phyloP scores from a whole-genome alignment of 92 coral and sea anemone genomes.

The Parazoanthus atlanticus region DNA sequence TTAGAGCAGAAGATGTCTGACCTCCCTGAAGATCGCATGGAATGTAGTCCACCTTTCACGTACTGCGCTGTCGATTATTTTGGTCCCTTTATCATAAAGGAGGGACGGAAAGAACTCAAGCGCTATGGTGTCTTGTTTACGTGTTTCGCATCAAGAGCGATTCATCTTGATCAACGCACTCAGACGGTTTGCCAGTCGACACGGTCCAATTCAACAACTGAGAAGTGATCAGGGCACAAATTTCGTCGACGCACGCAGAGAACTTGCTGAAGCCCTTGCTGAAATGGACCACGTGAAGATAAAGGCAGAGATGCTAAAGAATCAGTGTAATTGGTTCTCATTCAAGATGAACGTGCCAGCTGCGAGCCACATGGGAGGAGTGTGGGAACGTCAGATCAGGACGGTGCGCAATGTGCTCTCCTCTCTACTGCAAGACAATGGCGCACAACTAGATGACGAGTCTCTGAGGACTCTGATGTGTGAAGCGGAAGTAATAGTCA shows the following conservation, averaged over 20 bases:
- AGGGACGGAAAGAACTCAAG: background rate
- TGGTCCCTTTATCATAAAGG: conserved; percentile 1
- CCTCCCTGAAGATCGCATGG: background rate
- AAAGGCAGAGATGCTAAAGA: too few relatives aligned
- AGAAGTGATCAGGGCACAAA: too few relatives aligned
- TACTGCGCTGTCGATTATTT: conserved; percentile 6
- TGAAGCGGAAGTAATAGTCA: background rate
- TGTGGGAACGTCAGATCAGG: background rate
- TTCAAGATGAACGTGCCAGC: too few relatives aligned
- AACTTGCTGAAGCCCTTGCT: too few relatives aligned
- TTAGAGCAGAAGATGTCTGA: conserved; percentile 39
- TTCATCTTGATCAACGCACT: conserved; percentile 36
- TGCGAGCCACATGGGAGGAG: too few relatives aligned
- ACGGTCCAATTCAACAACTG: too few relatives aligned
- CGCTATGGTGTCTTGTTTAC: conserved; percentile 1
- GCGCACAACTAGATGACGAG: conserved; percentile 23
- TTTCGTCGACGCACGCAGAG: too few relatives aligned
- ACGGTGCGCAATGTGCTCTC: background rate
- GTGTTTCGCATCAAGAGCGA: conserved; percentile 16
- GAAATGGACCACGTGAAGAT: too few relatives aligned
- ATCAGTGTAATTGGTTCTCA: too few relatives aligned
- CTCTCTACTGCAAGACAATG: conserved; percentile 4
- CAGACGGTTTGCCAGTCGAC: too few relatives aligned
- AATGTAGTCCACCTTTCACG: background rate
- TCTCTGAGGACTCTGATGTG: conserved; percentile 25